Evolutionary conservation across 2,888 invertebrate species (phyloP).

Genomic region (Noctua comes): DNA sequence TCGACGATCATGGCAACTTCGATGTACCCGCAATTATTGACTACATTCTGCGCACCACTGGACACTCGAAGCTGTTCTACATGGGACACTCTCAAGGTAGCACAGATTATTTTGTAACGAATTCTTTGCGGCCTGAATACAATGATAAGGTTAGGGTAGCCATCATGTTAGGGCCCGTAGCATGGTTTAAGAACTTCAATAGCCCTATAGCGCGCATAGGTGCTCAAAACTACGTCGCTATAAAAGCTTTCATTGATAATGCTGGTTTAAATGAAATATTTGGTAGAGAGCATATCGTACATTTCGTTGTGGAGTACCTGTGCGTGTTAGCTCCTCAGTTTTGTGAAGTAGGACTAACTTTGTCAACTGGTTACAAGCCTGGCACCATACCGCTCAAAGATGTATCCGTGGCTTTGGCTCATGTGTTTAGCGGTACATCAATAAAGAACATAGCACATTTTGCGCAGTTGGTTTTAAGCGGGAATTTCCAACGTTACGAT

Average conservation of each 20-base stretch:
- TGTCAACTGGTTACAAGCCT: conserved; percentile 90
- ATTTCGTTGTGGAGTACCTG: conserved; percentile 79
- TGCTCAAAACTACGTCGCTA: conserved; percentile 64
- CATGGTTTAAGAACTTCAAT: conserved; percentile 88
- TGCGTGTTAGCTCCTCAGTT: conserved; percentile 85
- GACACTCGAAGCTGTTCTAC: conserved; percentile 90
- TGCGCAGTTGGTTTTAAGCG: conserved; percentile 85
- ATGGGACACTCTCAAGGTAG: conserved; percentile 94
- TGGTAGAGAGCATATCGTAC: conserved; percentile 87
- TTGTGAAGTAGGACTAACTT: conserved; percentile 90
- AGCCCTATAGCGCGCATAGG: conserved; percentile 72
- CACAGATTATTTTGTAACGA: conserved; percentile 90
- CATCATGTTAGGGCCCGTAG: conserved; percentile 84
- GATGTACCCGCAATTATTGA: conserved; percentile 92
- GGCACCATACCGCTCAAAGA: conserved; percentile 88
- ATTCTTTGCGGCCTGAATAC: conserved; percentile 89
- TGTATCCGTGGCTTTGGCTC: conserved; percentile 88
- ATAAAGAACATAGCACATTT: conserved; percentile 86
- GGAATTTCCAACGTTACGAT: conserved; percentile 81
- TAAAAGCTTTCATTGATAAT: conserved; percentile 75
- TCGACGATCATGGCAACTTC: conserved; percentile 93
- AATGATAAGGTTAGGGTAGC: conserved; percentile 90
- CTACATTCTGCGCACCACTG: conserved; percentile 82
- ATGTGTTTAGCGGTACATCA: conserved; percentile 89
- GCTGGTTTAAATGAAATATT: conserved; percentile 91